Evolutionary conservation across 2,888 invertebrate species (phyloP).

Genomic region (Xestia rhomboidea): DNA sequence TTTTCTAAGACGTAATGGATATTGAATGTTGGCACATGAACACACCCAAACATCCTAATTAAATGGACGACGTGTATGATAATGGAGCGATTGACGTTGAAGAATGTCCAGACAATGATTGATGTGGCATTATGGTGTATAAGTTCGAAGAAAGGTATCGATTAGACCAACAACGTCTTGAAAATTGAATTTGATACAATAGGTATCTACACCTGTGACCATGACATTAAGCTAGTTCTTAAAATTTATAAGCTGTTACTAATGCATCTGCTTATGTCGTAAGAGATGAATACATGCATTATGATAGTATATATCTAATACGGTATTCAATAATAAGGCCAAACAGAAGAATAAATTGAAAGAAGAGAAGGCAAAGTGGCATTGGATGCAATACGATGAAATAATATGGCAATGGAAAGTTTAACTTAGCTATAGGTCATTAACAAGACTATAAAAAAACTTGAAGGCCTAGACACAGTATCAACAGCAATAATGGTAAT

Average conservation of each 20-base stretch:
- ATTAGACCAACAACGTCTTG: constrained; percentile 44
- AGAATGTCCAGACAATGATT: constrained; percentile 56
- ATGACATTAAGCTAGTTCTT: constrained; percentile 38
- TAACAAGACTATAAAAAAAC: background rate
- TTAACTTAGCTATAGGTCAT: background rate
- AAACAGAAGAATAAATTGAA: background rate
- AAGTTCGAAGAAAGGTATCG: constrained; percentile 47
- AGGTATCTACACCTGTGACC: background rate
- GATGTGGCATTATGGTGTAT: constrained; percentile 42
- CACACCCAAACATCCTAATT: constrained; percentile 57
- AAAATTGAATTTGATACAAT: constrained; percentile 34
- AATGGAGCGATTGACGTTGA: constrained; percentile 55
- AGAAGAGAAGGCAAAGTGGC: constrained; percentile 9
- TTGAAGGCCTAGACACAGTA: background rate
- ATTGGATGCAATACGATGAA: background rate
- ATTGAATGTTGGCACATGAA: constrained; percentile 61
- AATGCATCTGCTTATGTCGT: constrained; percentile 13
- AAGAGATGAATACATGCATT: constrained; percentile 22
- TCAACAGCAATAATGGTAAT: background rate
- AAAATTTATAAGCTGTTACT: constrained; percentile 21
- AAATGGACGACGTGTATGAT: constrained; percentile 47
- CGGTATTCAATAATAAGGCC: background rate
- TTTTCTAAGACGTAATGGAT: constrained; percentile 42
- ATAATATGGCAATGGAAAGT: background rate
- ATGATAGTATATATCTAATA: background rate